A percentile compares a stretch with the other conserved stretches of the same genome.
phyloP scores from a whole-genome alignment of 2,888 invertebrate genomes.

The Hymenopus coronatus region DNA sequence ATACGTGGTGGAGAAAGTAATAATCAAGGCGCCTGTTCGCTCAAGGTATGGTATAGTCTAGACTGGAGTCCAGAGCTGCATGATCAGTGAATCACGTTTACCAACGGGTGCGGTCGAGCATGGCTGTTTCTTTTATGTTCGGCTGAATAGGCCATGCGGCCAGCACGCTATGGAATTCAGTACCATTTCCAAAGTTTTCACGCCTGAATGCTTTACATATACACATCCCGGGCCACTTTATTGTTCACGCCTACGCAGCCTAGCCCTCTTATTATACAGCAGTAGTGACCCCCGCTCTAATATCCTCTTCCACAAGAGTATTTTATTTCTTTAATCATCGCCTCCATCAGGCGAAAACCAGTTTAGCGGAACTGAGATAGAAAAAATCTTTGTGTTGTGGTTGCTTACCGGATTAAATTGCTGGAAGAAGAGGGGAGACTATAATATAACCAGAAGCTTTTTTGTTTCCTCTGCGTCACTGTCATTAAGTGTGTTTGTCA shows the following conservation, averaged over 20 bases:
- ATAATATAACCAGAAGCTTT: neutral
- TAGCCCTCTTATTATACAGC: neutral
- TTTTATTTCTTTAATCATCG: neutral
- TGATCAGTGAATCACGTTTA: no score
- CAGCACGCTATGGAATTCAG: neutral
- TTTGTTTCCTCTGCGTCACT: neutral
- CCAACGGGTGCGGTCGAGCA: neutral
- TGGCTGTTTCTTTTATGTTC: neutral
- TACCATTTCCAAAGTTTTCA: neutral
- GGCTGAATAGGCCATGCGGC: neutral
- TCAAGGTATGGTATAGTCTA: neutral
- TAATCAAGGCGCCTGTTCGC: no score
- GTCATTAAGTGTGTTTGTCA: neutral
- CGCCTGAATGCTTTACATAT: neutral
- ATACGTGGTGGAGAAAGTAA: no score
- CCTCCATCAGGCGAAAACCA: neutral
- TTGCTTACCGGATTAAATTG: neutral
- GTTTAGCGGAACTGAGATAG: slow-evolving; percentile 3
- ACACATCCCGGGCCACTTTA: neutral
- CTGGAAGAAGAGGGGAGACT: neutral
- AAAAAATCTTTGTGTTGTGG: neutral
- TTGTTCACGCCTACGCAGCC: neutral
- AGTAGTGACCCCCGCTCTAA: neutral
- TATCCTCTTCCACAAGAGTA: neutral
- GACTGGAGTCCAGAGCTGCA: neutral